Base-by-base conservation (phyloP, 1,140 invertebrate species). In the Sycophaga agraensis region DNA sequence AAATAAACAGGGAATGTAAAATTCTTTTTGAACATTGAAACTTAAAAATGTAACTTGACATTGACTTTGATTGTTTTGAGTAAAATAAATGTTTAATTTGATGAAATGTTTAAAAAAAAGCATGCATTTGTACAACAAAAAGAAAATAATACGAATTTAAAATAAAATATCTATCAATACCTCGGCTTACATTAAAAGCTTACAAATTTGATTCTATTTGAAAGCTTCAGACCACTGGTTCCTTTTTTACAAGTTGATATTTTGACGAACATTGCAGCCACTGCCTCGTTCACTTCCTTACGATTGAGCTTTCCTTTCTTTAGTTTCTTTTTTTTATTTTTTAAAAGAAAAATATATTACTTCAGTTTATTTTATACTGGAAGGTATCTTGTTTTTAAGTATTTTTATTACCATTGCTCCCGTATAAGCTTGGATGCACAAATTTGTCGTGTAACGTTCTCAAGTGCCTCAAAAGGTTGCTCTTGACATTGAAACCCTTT, bases 401-500 rank as follows among this genome's bases (percentile, higher is more conserved):
- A 68, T 80, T 79, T 58, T 75, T 76, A 64, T 73, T 80, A 31
- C 79, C 78, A 50, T 80, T 81, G 58, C 77, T 80, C 17, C 78
- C 79, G 45, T 80, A 80, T n/a, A 80, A 68, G 64, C 78, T 79
- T n/a, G 84, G 80, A 73, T 82, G 82, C 42, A 84, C 81, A 49
- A 87, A 84, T 74, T 86, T 87, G 70, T 88, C 86, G 76, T 89
- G 87, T 58, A 89, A 73, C 37, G 88, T 90, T 76, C 88, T 82
- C 72, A 90, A 74, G 75, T 91, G 88, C 64, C 88, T 84, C 39
- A 90, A 73, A 46, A 90, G 75, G 75, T 90, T 90, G 62, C 88
- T 90, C 75, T 90, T 91, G 59, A 90, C 89, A 73, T 89, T 90
- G 75, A 90, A 91, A 11, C 87, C 88, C 70, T 90, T 90, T 79